Base-by-base conservation (phyloP, 2,888 invertebrate species). In the Nudaria mundana region DNA sequence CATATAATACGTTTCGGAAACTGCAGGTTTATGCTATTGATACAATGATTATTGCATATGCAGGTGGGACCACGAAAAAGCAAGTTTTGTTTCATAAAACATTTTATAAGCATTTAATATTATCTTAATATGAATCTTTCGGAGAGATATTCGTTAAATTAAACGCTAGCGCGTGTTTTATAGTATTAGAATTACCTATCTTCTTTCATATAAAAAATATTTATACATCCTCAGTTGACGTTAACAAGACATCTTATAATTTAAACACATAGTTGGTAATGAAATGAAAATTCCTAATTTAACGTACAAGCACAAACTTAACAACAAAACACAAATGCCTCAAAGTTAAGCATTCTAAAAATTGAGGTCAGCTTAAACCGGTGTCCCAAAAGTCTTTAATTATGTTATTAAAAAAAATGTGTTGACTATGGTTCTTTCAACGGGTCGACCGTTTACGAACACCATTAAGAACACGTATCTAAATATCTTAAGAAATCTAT, bases 401-500 rank as follows among this genome's bases (percentile, higher is more conserved):
- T 77, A 81, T 74, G 76, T 76, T 76, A 78, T 80, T 77, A 67
- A 73, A 68, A 74, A 67, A 77, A 78, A 72, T 71, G 71, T 69
- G 70, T 76, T 70, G 67, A 56, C 68, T 71, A 76, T 73, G 58
- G 62, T 48, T 62, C 69, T 76, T 75, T 76, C 65, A 71, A 74
- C 77, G 75, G 69, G 63, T 73, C 56, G 63, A 67, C 61, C 66
- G 52, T 48, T 49, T 56, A 59, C 34, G 50, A 49, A 54, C 42
- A 62, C 67, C 76, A 79, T 83, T 81, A 78, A 76, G 63, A 70
- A 79, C 77, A 76, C 79, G 59, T 80, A 75, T 73, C 78, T 71
- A 71, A 71, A 71, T 76, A 79, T 77, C 75, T 73, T 56, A 62
- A 63, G 64, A 69, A 74, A 79, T 77, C 76, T 80, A 78, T 81